Conservation (phyloP, 2,113 vertebrate species). For the Percina caprodes region DNA sequence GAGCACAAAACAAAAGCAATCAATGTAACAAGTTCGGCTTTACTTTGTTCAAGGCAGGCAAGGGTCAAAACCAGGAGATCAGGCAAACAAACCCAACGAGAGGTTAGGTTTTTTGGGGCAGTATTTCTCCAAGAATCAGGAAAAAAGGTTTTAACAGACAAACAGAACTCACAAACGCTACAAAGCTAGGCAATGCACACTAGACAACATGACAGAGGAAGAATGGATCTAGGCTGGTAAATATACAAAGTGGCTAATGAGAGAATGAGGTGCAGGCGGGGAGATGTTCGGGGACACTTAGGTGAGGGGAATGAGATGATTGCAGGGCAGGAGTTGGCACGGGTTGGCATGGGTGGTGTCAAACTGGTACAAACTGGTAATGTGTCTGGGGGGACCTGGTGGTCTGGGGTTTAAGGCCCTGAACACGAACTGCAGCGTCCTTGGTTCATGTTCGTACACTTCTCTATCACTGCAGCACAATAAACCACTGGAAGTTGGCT, state of each 20-base stretch:
- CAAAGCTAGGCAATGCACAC: not conserved
- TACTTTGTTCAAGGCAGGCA: not conserved
- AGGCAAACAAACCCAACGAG: not conserved
- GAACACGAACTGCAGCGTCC: not conserved
- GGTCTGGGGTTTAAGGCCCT: not conserved
- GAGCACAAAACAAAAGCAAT: not conserved
- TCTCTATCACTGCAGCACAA: not conserved
- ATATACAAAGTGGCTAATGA: not conserved
- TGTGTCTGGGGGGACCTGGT: not conserved
- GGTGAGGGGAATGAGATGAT: not conserved
- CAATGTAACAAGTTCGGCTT: not conserved
- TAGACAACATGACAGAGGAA: not conserved
- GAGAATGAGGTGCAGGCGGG: not conserved
- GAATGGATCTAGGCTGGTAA: not conserved
- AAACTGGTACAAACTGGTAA: slow-evolving; percentile 2
- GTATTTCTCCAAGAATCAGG: not conserved
- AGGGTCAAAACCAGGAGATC: not conserved
- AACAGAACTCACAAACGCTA: not conserved
- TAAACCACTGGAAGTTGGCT: not conserved
- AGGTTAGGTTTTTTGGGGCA: too few relatives aligned
- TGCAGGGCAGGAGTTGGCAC: not conserved
- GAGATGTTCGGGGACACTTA: not conserved
- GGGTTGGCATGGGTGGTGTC: not conserved
- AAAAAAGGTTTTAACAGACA: not conserved
- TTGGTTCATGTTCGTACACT: not conserved